Conservation (phyloP, 2,113 vertebrate genomes). For the Sphyrna mokarran region DNA sequence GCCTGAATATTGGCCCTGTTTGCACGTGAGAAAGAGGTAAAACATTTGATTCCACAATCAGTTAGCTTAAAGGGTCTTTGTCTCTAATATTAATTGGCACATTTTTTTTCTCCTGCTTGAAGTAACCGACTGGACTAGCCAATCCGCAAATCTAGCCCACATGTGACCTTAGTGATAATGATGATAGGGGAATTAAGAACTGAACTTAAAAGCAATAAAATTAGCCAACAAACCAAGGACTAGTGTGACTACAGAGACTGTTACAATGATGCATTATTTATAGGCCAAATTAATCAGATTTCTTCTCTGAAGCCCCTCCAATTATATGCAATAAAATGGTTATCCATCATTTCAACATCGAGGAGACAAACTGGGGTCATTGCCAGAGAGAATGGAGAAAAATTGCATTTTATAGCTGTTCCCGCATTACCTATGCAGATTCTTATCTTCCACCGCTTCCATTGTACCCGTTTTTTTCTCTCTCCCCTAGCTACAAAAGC, state of each 20-base stretch:
- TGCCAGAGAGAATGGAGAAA: conserved; percentile 4
- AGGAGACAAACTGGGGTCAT: neutral
- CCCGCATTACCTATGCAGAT: conserved; percentile 27
- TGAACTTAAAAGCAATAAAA: neutral
- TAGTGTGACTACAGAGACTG: neutral
- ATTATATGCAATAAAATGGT: conserved; percentile 27
- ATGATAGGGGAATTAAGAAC: neutral
- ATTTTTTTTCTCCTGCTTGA: neutral
- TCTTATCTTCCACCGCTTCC: conserved; percentile 13
- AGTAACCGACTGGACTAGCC: neutral
- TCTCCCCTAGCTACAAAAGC: conserved; percentile 26
- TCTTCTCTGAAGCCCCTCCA: neutral
- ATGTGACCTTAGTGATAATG: neutral
- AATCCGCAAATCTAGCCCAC: neutral
- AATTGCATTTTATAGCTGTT: conserved; percentile 7
- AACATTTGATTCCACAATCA: neutral
- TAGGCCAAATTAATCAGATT: conserved; percentile 23
- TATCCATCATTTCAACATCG: conserved; percentile 5
- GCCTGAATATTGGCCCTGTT: neutral
- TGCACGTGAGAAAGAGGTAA: neutral
- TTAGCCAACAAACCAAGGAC: neutral
- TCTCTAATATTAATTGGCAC: neutral
- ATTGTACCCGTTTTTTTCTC: conserved; percentile 31
- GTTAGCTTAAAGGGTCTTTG: neutral
- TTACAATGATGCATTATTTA: neutral